Conservation (phyloP, 2,797 vertebrate genomes). For the Galaxias olidus region DNA sequence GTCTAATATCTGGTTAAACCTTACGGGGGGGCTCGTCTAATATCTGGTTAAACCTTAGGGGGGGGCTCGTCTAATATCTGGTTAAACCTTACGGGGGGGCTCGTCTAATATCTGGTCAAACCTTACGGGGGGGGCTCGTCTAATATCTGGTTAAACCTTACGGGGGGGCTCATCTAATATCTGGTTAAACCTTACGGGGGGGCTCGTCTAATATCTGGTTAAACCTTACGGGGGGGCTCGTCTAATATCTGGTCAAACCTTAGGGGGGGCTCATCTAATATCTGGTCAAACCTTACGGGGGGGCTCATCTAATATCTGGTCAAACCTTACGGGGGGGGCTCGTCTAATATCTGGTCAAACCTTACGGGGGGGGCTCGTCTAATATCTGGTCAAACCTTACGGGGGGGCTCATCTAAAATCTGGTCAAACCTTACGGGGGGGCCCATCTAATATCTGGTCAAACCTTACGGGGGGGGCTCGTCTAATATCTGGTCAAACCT, state of each 20-base stretch:
- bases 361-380: no score
- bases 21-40: no score
- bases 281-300: no score
- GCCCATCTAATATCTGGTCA: conserved; percentile 52
- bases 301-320: no score
- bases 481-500: conserved; percentile 48
- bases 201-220: conserved; percentile 51
- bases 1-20: conserved; percentile 57
- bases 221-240: no score
- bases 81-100: no score
- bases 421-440: no score
- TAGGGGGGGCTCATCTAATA: conserved; percentile 46
- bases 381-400: conserved; percentile 42
- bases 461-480: no score
- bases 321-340: conserved; percentile 33
- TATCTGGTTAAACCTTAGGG: conserved; percentile 44
- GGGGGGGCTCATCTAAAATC: conserved; percentile 48
- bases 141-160: conserved; percentile 60
- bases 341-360: conserved; percentile 55
- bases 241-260: conserved; percentile 44
- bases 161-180: no score
- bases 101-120: conserved; percentile 40
- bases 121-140: conserved; percentile 38
- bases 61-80: conserved; percentile 49
- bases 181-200: conserved; percentile 38